Evolutionary conservation across 2,888 invertebrate genomes (phyloP).

Genomic region (Suillia variegata): DNA sequence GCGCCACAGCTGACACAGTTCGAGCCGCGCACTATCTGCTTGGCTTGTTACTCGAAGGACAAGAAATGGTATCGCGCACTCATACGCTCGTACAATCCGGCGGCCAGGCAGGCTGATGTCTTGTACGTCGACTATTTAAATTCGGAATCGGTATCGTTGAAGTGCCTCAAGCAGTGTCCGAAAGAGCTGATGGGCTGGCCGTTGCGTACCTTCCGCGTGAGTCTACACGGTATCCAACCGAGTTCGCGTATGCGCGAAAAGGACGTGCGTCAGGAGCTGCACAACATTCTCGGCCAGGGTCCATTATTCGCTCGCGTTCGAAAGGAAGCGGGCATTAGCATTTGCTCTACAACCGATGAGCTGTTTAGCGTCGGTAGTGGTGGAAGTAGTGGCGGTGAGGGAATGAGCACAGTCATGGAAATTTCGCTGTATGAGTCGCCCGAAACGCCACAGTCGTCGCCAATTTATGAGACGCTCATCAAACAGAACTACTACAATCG

Average conservation of each 20-base stretch:
- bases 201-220: conserved; percentile 63
- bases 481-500: conserved; percentile 26
- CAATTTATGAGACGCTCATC: conserved; percentile 29
- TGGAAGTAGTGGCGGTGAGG: background rate
- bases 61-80: conserved; percentile 74
- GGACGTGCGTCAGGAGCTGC: conserved; percentile 47
- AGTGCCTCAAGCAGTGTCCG: conserved; percentile 63
- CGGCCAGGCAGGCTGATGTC: conserved; percentile 64
- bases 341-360: background rate
- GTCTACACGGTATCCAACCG: conserved; percentile 60
- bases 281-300: conserved; percentile 34
- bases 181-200: conserved; percentile 64
- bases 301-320: conserved; percentile 42
- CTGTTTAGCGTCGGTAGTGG: background rate
- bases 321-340: conserved; percentile 17
- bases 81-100: conserved; percentile 64
- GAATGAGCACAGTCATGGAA: conserved; percentile 17
- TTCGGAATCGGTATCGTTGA: conserved; percentile 63
- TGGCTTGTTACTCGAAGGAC: conserved; percentile 68
- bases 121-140: conserved; percentile 80
- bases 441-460: conserved; percentile 9
- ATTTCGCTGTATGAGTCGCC: conserved; percentile 30
- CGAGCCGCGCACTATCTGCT: conserved; percentile 63
- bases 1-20: conserved; percentile 62
- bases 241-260: conserved; percentile 53